These are phyloP conservation scores for Romanogobio albipinnatus DNA, from an alignment of 2,113 vertebrate species.

Conservation along the genomic window DNA sequence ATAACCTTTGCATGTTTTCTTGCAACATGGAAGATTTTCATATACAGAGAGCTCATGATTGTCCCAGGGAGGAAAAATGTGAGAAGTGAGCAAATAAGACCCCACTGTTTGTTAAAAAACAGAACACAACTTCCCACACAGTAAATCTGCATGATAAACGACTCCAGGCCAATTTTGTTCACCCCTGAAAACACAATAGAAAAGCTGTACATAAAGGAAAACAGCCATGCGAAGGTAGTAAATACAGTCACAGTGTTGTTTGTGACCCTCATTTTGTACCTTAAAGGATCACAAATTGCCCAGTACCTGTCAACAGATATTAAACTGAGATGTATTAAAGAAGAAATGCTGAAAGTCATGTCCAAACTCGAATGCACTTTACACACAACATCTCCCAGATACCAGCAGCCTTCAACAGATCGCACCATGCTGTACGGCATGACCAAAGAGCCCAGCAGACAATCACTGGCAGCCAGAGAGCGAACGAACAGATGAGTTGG, in stretches of 20 bases:
- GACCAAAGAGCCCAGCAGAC: constrained; percentile 65
- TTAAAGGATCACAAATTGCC: constrained; percentile 58
- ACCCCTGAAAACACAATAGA: constrained; percentile 35
- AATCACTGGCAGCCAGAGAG: constrained; percentile 60
- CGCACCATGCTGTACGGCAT: constrained; percentile 57
- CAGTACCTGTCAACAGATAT: constrained; percentile 58
- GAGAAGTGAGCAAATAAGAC: constrained; percentile 38
- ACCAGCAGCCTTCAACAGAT: constrained; percentile 62
- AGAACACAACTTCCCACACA: constrained; percentile 52
- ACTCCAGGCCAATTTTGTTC: constrained; percentile 35
- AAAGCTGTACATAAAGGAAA: constrained; percentile 51
- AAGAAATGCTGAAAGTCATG: constrained; percentile 75
- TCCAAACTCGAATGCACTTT: constrained; percentile 46
- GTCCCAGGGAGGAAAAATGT: constrained; percentile 51
- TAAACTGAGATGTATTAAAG: constrained; percentile 52
- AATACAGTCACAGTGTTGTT: constrained; percentile 39
- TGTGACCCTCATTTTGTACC: constrained; percentile 51
- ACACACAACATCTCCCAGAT: constrained; percentile 48
- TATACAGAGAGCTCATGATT: constrained; percentile 51
- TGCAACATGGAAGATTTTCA: constrained; percentile 54
- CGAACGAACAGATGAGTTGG: constrained; percentile 61
- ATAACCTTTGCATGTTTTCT: constrained; percentile 50
- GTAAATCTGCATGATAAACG: neutral
- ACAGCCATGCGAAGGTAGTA: constrained; percentile 49
- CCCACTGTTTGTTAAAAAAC: constrained; percentile 51